phyloP scores from a whole-genome alignment of 2,888 invertebrate species.

The Meloe dianella region DNA sequence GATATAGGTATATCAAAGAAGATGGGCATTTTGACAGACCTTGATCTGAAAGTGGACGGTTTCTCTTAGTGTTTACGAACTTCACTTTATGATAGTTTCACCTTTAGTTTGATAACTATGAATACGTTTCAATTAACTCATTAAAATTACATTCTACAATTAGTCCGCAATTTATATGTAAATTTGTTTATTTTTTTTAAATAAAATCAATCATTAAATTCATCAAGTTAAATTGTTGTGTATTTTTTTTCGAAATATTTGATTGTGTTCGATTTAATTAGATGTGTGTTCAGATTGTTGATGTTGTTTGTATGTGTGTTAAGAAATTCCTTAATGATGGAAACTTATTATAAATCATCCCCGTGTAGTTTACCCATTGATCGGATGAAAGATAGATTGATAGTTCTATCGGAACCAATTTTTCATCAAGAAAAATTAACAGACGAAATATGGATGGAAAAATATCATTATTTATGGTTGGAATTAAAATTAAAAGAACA shows the following conservation, averaged over 20 bases:
- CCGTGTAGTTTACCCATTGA: slow-evolving; percentile 35
- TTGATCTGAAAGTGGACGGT: neutral
- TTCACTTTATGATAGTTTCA: neutral
- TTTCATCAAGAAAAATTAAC: slow-evolving; percentile 51
- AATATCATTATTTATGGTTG: slow-evolving; percentile 35
- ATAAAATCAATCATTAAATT: neutral
- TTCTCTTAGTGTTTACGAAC: neutral
- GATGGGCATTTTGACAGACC: neutral
- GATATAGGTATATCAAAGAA: neutral
- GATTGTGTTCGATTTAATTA: neutral
- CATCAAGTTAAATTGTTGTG: neutral
- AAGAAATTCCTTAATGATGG: slow-evolving; percentile 30
- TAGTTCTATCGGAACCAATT: slow-evolving; percentile 46
- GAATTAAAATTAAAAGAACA: slow-evolving; percentile 28
- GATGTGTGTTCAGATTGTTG: neutral
- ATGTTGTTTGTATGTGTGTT: neutral
- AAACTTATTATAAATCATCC: slow-evolving; percentile 39
- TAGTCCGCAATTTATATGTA: neutral
- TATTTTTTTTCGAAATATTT: neutral
- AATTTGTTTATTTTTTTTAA: neutral
- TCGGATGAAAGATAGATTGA: slow-evolving; percentile 39
- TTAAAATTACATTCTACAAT: neutral
- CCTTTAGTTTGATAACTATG: neutral
- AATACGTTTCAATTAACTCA: neutral
- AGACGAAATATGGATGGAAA: slow-evolving; percentile 30